phyloP scores from a whole-genome alignment of 2,113 vertebrate species.

The Antigone vipio region DNA sequence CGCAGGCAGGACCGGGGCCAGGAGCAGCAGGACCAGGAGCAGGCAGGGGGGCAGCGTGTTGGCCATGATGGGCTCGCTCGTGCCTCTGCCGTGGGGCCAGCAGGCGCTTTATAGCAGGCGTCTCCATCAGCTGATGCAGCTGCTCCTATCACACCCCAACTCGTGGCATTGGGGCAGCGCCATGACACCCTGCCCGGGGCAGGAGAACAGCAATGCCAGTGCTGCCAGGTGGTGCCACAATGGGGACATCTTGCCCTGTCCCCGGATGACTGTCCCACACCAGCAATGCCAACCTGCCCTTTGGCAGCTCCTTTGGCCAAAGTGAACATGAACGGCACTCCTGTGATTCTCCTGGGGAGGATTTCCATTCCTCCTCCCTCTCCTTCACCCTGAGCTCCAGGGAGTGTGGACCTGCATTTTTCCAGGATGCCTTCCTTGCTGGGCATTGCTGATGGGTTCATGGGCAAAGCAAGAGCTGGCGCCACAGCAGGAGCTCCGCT shows the following conservation, averaged over 20 bases:
- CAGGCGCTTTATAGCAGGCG: background rate
- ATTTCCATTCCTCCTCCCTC: background rate
- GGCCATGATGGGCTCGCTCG: slow-evolving; percentile 10
- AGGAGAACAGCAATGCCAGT: background rate
- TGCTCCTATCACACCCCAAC: slow-evolving; percentile 6
- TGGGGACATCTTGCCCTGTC: background rate
- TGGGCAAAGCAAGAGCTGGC: accelerated
- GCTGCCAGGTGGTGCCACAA: background rate
- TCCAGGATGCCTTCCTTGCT: background rate
- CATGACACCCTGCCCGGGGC: background rate
- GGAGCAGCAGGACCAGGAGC: slow-evolving; percentile 21
- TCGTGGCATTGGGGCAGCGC: background rate
- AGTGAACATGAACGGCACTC: accelerated
- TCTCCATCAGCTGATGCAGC: background rate
- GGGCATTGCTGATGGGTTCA: background rate
- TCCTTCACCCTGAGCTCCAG: background rate
- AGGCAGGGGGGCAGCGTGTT: background rate
- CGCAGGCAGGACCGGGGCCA: background rate
- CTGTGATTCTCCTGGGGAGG: accelerated
- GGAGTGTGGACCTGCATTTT: background rate
- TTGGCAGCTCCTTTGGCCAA: background rate
- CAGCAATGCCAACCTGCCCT: accelerated
- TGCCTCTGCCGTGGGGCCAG: accelerated
- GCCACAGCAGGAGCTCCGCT: background rate
- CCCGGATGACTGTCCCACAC: too few relatives aligned